These are phyloP conservation scores for Lipotes vexillifer DNA, from an alignment of 2,113 vertebrate species.

Conservation along the genomic window DNA sequence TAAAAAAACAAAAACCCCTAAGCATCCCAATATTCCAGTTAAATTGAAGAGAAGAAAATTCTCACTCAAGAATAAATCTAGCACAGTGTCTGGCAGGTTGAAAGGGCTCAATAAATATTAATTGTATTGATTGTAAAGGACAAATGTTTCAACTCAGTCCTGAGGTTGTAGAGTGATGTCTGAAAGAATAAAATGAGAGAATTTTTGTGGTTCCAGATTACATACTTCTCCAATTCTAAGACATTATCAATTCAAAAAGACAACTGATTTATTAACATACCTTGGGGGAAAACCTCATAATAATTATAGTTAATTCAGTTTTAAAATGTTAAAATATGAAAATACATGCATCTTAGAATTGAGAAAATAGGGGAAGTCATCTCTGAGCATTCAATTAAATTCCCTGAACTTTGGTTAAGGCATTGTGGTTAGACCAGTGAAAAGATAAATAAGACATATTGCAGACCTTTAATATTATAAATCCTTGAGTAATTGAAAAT, in stretches of 20 bases:
- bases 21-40: neutral
- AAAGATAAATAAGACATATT: conserved; percentile 2
- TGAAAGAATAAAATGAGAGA: neutral
- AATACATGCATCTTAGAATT: neutral
- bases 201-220: neutral
- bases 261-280: neutral
- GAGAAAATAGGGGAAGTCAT: neutral
- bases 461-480: neutral
- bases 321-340: neutral
- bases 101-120: neutral
- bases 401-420: neutral
- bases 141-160: neutral
- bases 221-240: neutral
- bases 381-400: neutral
- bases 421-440: neutral
- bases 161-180: neutral
- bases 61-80: neutral
- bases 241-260: neutral
- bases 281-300: neutral
- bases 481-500: conserved; percentile 20
- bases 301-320: neutral
- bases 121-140: neutral
- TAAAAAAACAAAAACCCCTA: neutral
- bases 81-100: neutral
- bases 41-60: neutral